These are phyloP conservation scores for Zonitis immaculata DNA, from an alignment of 2,888 invertebrate genomes.

Conservation along the genomic window DNA sequence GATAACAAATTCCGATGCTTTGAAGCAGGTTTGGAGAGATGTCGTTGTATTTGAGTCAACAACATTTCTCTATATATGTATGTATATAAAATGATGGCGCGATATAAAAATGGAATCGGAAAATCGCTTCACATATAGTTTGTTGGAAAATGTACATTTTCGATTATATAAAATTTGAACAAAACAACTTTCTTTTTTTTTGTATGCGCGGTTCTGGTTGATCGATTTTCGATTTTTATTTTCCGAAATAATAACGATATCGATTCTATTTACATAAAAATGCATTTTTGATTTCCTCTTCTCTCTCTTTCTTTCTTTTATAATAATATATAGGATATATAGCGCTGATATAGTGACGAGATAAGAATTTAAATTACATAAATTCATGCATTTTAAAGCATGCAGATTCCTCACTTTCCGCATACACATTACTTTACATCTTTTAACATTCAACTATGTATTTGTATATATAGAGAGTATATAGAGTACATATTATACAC, in stretches of 20 bases:
- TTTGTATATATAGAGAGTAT: too few relatives aligned
- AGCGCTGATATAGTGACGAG: conserved; percentile 13
- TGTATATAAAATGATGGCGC: conserved; percentile 9
- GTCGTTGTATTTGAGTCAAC: conserved; percentile 29
- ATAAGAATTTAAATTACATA: conserved; percentile 39
- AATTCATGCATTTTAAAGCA: conserved; percentile 48
- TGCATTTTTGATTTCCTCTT: conserved; percentile 20
- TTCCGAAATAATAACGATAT: conserved; percentile 10
- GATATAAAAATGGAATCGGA: conserved; percentile 25
- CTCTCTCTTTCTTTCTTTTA: background rate
- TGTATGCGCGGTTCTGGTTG: background rate
- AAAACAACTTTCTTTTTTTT: background rate
- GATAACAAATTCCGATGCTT: conserved; percentile 30
- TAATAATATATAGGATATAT: background rate
- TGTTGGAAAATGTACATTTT: too few relatives aligned
- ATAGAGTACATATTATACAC: background rate
- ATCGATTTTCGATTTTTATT: background rate
- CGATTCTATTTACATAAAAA: conserved; percentile 20
- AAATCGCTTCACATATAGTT: too few relatives aligned
- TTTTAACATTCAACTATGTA: conserved; percentile 40
- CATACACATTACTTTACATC: conserved; percentile 46
- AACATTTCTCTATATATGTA: too few relatives aligned
- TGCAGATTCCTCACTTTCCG: conserved; percentile 44
- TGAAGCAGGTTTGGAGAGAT: conserved; percentile 20
- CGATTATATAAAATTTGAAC: background rate